phyloP scores from a whole-genome alignment of 2,113 vertebrate genomes.

The Setophaga kirtlandii region DNA sequence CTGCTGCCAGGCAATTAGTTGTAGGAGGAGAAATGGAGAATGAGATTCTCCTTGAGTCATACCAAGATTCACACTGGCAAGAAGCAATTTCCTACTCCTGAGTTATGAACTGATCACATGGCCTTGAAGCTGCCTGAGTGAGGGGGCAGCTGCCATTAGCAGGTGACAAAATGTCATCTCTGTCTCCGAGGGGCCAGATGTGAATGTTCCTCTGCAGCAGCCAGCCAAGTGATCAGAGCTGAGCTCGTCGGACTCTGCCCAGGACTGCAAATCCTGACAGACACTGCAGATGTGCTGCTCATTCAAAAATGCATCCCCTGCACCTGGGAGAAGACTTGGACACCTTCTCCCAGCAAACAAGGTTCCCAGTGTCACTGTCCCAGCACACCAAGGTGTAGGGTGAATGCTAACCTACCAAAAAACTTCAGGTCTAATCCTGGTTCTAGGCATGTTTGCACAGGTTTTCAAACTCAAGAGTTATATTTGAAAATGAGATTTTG shows the following conservation, averaged over 20 bases:
- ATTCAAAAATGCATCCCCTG: neutral
- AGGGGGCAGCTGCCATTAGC: neutral
- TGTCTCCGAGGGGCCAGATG: neutral
- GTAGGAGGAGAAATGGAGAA: neutral
- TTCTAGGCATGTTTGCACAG: neutral
- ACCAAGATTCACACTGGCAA: neutral
- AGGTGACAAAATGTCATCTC: neutral
- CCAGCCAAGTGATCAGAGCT: neutral
- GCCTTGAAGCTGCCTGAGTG: conserved; percentile 2
- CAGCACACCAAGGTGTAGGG: neutral
- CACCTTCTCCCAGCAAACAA: neutral
- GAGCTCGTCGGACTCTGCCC: neutral
- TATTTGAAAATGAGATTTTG: neutral
- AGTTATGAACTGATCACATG: neutral
- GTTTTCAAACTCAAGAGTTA: neutral
- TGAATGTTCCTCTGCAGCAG: neutral
- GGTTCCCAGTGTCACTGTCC: neutral
- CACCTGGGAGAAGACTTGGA: neutral
- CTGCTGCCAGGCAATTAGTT: neutral
- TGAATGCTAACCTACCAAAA: neutral
- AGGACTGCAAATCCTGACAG: neutral
- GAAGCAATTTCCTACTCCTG: conserved; percentile 8
- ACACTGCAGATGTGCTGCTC: neutral
- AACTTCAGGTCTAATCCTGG: accelerated
- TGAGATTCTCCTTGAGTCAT: conserved; percentile 26